A percentile compares a stretch with the other conserved stretches of the same genome.
Conservation (phyloP, 2,888 invertebrate genomes). For the Noctua comes region DNA sequence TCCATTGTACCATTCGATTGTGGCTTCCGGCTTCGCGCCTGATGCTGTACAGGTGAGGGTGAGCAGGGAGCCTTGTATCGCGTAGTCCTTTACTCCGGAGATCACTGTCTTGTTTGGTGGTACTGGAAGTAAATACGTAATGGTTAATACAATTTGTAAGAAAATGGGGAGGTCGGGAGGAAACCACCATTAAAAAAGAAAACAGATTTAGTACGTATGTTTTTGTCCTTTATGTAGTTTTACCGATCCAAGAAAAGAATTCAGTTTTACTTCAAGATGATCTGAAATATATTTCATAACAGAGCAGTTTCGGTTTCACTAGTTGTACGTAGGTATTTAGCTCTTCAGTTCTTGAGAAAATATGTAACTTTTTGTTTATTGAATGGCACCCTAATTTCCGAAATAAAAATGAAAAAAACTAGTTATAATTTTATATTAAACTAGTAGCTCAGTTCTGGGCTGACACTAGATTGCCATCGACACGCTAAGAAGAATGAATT, state of each 20-base stretch:
- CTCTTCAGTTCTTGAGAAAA: not conserved
- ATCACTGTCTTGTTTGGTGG: conserved; percentile 94
- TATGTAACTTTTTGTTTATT: not conserved
- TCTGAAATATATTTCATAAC: not conserved
- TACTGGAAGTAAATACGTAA: conserved; percentile 89
- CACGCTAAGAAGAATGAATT: too few species aligned
- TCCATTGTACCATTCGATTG: conserved; percentile 96
- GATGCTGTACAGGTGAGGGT: conserved; percentile 94
- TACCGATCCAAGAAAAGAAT: not conserved
- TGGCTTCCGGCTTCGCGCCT: conserved; percentile 95
- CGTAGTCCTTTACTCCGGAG: conserved; percentile 94
- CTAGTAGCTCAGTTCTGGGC: too few species aligned
- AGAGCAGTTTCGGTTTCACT: not conserved
- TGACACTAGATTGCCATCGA: too few species aligned
- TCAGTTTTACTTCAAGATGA: not conserved
- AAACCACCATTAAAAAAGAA: not conserved
- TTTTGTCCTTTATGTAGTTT: not conserved
- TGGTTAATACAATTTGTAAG: not conserved
- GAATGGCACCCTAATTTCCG: not conserved
- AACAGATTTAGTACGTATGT: not conserved
- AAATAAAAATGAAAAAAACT: not conserved
- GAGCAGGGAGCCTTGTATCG: conserved; percentile 94
- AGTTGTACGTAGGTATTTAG: not conserved
- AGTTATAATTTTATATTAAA: not conserved
- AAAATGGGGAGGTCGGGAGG: not conserved